phyloP scores from a whole-genome alignment of 2,888 invertebrate species.

The Biston stratarius region DNA sequence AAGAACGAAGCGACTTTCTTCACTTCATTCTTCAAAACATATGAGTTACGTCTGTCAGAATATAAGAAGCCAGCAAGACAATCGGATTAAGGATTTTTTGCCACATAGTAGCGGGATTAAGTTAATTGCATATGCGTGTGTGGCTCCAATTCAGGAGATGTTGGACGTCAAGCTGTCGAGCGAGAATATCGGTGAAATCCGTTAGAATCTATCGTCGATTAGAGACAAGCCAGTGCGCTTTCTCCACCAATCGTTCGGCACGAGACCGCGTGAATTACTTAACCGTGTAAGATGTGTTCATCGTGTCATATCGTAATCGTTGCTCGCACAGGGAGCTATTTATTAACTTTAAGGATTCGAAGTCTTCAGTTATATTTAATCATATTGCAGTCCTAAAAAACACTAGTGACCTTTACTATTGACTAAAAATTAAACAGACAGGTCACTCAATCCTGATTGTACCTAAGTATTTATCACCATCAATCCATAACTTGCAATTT shows the following conservation, averaged over 20 bases:
- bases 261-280: constrained; percentile 56
- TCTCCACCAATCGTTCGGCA: constrained; percentile 59
- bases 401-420: no score
- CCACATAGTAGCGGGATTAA: constrained; percentile 24
- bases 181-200: constrained; percentile 65
- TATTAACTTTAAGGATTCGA: constrained; percentile 1
- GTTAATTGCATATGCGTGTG: constrained; percentile 59
- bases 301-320: constrained; percentile 34
- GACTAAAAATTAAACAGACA: no score
- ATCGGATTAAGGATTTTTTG: not conserved
- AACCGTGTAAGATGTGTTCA: constrained; percentile 46
- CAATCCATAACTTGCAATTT: not conserved
- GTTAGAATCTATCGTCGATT: constrained; percentile 59
- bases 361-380: not conserved
- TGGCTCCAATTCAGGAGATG: constrained; percentile 57
- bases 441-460: not conserved
- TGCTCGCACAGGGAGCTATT: constrained; percentile 27
- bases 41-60: no score
- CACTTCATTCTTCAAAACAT: no score
- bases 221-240: constrained; percentile 60
- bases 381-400: no score
- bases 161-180: constrained; percentile 49
- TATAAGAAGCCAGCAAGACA: no score
- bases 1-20: no score
- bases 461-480: not conserved